Conservation (phyloP, 53 echinoderm and acorn worm genomes). For the Actinopyga echinites region DNA sequence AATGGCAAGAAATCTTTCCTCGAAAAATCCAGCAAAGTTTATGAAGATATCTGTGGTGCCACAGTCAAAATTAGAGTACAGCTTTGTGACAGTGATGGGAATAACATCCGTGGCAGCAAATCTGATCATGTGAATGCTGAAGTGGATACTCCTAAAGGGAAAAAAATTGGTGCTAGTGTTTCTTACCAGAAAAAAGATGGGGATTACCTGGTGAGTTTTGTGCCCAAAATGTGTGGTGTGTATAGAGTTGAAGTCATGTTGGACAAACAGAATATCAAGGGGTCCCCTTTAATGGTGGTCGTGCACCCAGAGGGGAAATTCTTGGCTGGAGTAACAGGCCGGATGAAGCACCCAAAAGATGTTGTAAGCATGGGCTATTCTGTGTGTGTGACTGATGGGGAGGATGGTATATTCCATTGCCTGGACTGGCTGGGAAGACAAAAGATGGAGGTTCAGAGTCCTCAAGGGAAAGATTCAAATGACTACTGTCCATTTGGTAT, state of each 20-base stretch:
- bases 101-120: neutral
- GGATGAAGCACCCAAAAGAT: constrained; percentile 17
- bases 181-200: neutral
- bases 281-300: constrained; percentile 20
- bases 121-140: neutral
- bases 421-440: constrained; percentile 20
- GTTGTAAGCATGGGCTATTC: neutral
- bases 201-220: constrained; percentile 29
- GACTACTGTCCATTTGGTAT: constrained; percentile 12
- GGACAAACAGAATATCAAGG: constrained; percentile 14
- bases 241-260: neutral
- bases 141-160: constrained; percentile 15
- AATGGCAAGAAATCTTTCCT: constrained; percentile 18
- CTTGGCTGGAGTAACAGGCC: neutral
- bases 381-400: constrained; percentile 17
- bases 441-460: neutral
- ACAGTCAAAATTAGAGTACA: neutral
- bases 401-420: neutral
- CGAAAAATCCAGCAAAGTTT: constrained; percentile 20
- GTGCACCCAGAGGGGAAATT: constrained; percentile 24
- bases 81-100: neutral
- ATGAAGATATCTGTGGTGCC: neutral
- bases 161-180: neutral
- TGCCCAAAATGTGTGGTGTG: constrained; percentile 30
- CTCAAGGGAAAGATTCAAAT: neutral